Percentiles rank a stretch among this genome's conserved stretches.
Conservation (phyloP, 2,113 vertebrate genomes). For the western clawed frog (Xenopus tropicalis) region DNA sequence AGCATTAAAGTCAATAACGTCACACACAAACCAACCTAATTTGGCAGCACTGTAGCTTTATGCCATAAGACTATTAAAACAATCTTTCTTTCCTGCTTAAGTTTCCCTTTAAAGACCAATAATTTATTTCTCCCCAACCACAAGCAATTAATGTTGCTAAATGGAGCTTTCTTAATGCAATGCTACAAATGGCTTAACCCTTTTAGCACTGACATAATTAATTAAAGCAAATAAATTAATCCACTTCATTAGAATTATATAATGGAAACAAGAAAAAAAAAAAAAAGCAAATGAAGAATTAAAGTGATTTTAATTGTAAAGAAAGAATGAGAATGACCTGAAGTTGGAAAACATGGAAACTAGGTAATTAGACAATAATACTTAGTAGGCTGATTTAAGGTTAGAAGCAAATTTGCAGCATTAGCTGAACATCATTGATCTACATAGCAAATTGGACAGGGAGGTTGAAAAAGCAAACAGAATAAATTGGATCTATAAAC, state of each 20-base stretch:
- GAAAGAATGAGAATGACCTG: not conserved
- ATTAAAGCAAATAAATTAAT: conserved; percentile 40
- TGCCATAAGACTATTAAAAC: no score
- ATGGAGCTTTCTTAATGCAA: conserved; percentile 13
- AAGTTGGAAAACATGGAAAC: not conserved
- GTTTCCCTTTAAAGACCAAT: no score
- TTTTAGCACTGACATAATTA: conserved; percentile 28
- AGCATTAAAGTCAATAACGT: no score
- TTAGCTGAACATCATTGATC: conserved; percentile 24
- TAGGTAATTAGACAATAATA: conserved; percentile 33
- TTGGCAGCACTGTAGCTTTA: no score
- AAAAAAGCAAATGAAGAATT: conserved; percentile 2
- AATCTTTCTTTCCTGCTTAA: no score
- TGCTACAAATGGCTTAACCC: conserved; percentile 34
- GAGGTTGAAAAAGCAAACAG: not conserved
- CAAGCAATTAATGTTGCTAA: conserved; percentile 17
- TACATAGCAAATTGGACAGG: not conserved
- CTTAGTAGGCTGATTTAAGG: conserved; percentile 38
- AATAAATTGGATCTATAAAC: not conserved
- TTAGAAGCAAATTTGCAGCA: conserved; percentile 22
- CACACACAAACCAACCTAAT: no score
- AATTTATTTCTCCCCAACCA: not conserved
- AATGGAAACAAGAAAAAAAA: conserved; percentile 10
- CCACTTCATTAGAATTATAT: conserved; percentile 37
- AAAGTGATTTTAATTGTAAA: conserved; percentile 31